Base-by-base conservation (phyloP, 1,140 invertebrate species). In the Ericerus pela region DNA sequence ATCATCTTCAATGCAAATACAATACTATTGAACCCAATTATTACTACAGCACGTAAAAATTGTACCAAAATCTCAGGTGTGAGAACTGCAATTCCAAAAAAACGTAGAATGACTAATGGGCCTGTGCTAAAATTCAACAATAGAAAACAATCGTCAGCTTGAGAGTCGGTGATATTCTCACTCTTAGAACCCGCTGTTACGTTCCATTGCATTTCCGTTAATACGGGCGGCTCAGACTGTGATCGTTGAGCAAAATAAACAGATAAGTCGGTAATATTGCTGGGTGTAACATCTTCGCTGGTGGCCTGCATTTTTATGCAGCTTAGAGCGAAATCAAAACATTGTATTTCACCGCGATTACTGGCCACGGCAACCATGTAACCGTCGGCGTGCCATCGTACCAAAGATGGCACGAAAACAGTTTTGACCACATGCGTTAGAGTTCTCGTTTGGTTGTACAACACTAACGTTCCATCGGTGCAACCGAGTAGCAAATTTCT, bases 401-500 rank as follows among this genome's bases (percentile, higher is more conserved):
- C 41, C 4, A 47, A 10, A 18, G 41, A 47, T 22, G 41, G 72
- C 71, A 80, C 80, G 72, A 86, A 77, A 54, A 75, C 71, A 54
- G 77, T 74, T 72, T 81, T 77, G 33, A 76, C 72, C 41, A 74
- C 75, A 59, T 75, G 76, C 4, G 78, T 83, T 1, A 75, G 74
- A 51, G 78, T 77, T 64, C 74, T 74, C 11, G 71, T 73, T 53
- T 79, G 70, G 70, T 84, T 78, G 56, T 82, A 76, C n/a, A 84
- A 66, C n/a, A 81, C 81, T 55, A 88, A 68, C 26, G 82, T 79
- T 12, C 80, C 79, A 73, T 88, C 84, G 55, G 82, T 81, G 65
- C 83, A 85, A 33, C 82, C 83, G 36, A 87, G 65, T 22, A 86
- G 68, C 20, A 86, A 67, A 65, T 80, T 78, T 61, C 85, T 81